Evolutionary conservation across 2,113 vertebrate genomes (phyloP).

Genomic region (Solea solea): DNA sequence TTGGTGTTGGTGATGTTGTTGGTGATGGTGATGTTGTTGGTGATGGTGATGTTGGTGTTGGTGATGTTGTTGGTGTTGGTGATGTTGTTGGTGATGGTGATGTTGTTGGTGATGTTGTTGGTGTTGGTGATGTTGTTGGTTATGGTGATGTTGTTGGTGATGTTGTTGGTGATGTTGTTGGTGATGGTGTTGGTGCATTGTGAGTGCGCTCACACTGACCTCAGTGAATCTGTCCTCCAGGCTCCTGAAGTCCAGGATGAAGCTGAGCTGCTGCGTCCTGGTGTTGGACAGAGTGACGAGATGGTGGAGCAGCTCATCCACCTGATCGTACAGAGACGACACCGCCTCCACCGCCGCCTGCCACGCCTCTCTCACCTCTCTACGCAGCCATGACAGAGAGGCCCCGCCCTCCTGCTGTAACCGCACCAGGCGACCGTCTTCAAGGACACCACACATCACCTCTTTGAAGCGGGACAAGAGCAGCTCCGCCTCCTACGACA

Average conservation of each 20-base stretch:
- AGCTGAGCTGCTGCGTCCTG: slow-evolving; percentile 84
- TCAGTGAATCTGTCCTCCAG: slow-evolving; percentile 84
- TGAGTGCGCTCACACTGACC: slow-evolving; percentile 71
- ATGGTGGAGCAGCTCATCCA: slow-evolving; percentile 90
- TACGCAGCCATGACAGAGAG: slow-evolving; percentile 84
- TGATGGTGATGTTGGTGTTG: no score
- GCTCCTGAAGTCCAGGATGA: slow-evolving; percentile 83
- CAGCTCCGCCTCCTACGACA: slow-evolving; percentile 82
- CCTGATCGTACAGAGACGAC: slow-evolving; percentile 83
- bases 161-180: no score
- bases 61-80: no score
- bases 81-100: no score
- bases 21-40: no score
- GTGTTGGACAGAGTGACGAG: slow-evolving; percentile 90
- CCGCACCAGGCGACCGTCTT: slow-evolving; percentile 83
- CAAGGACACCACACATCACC: slow-evolving; percentile 87
- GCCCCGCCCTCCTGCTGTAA: slow-evolving; percentile 90
- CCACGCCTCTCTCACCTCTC: slow-evolving; percentile 85
- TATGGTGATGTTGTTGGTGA: no score
- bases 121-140: no score
- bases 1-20: no score
- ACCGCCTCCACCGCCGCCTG: slow-evolving; percentile 82
- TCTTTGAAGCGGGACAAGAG: slow-evolving; percentile 78
- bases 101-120: no score
- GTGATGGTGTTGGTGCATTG: no score